Percentiles rank a stretch among this genome's conserved stretches.
These are phyloP conservation scores for Acrossocheilus fasciatus DNA, from an alignment of 2,797 vertebrate genomes.

Conservation along the genomic window DNA sequence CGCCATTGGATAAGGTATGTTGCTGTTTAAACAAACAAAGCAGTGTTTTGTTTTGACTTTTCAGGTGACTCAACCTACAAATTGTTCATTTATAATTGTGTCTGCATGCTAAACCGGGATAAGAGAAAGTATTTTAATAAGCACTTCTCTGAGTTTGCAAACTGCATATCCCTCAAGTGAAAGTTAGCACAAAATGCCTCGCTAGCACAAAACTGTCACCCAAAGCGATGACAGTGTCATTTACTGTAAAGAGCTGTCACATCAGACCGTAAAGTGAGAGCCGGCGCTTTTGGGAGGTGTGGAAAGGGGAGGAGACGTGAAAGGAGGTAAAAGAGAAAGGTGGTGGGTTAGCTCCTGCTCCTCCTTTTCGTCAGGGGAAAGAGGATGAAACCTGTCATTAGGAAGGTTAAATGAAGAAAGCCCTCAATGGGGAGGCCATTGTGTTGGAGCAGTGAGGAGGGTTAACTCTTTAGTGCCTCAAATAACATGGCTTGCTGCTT, in stretches of 20 bases:
- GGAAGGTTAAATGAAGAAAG: slow-evolving; percentile 82
- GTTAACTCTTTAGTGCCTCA: slow-evolving; percentile 81
- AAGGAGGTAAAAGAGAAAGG: slow-evolving; percentile 70
- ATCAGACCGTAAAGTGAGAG: slow-evolving; percentile 46
- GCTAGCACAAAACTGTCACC: slow-evolving; percentile 24
- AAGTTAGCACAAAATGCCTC: not conserved
- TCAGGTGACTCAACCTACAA: not conserved
- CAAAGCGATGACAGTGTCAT: slow-evolving; percentile 57
- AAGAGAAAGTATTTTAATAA: not conserved
- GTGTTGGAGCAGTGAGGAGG: slow-evolving; percentile 77
- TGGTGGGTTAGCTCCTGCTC: slow-evolving; percentile 69
- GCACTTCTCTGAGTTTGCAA: not conserved
- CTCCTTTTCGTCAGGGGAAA: slow-evolving; percentile 73
- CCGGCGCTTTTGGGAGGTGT: slow-evolving; percentile 44
- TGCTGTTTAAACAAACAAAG: slow-evolving; percentile 1
- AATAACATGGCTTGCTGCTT: slow-evolving; percentile 82
- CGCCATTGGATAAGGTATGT: not conserved
- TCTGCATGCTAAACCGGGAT: not conserved
- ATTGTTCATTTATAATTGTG: not conserved
- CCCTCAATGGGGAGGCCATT: slow-evolving; percentile 76
- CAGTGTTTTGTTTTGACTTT: not conserved
- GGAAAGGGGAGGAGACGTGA: slow-evolving; percentile 55
- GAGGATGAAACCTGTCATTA: slow-evolving; percentile 88
- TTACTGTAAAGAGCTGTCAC: slow-evolving; percentile 59
- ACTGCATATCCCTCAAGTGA: not conserved